Conservation (phyloP, 2,888 invertebrate species). For the Chironomus riparius region DNA sequence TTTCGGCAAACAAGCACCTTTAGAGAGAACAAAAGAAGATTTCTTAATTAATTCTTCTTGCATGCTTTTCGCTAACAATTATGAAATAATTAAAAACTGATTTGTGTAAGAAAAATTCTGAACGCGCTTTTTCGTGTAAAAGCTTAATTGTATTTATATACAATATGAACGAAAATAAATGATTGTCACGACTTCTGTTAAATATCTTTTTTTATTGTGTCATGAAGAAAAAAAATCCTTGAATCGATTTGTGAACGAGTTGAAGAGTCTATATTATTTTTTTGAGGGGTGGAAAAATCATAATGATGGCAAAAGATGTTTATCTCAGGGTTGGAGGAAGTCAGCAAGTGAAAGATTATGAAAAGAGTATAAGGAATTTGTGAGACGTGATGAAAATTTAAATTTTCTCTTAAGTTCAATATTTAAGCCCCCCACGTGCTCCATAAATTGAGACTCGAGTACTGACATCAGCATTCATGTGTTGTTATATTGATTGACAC, state of each 20-base stretch:
- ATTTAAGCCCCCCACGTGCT: neutral
- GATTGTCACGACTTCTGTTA: no score
- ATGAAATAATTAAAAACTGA: neutral
- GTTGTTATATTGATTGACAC: slow-evolving; percentile 2
- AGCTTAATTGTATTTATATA: no score
- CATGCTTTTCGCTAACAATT: neutral
- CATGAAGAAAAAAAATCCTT: no score
- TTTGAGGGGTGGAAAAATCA: no score
- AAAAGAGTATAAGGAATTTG: neutral
- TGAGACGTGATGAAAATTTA: neutral
- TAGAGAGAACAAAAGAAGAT: no score
- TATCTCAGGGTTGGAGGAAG: neutral
- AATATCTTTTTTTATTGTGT: no score
- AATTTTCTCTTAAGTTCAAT: neutral
- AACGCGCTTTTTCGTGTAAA: no score
- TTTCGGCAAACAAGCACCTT: no score
- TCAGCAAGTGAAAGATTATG: neutral
- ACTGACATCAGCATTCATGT: slow-evolving; percentile 4
- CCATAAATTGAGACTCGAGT: no score
- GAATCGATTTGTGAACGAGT: neutral
- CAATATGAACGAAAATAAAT: no score
- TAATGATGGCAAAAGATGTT: no score
- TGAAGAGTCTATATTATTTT: no score
- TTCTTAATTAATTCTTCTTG: neutral
- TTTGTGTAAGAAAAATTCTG: neutral